Evolutionary conservation across 2,888 invertebrate genomes (phyloP), one percentile per base, ranked within the genome.

Genomic region (Epirrita christyi): DNA sequence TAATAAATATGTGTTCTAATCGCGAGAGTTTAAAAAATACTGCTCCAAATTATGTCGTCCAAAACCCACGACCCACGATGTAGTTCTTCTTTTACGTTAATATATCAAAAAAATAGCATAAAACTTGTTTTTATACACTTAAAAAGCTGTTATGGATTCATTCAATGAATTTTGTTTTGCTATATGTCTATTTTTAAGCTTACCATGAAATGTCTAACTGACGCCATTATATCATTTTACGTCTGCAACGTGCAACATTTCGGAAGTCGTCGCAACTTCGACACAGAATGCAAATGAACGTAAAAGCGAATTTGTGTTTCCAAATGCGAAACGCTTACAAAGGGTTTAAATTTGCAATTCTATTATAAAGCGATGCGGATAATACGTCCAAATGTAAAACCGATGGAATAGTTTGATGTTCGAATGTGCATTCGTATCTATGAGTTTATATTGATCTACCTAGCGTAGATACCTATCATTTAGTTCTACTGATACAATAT

Each of bases 341-440:
- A 88, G 86, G 88, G 89, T 86, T 90, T 83, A 89, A 89, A 92
- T 92, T 91, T 90, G 89, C 88, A 90, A 92, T 89, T 91, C 91
- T 85, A 88, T 88, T 82, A 87, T 88, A 86, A 80, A 84, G 80
- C 83, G 79, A 83, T 81, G 83, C 82, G 83, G 80, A 88, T 88
- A 85, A 88, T 88, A 85, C 81, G 83, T 74, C 74, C 76, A 76
- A 85, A 86, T 85, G 84, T 83, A 80, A 85, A 86, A 82, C 81
- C 81, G 75, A 78, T 78, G 75, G 80, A 75, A 81, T 82, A 81
- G 83, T 78, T 75, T 76, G 75, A 74, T 70, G 72, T 68, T 48
- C 63, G 66, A 68, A 63, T 71, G 70, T 78, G 71, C 64, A 41
- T 11, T 32, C 42, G 21, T 28, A 45, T 48, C 27, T 34, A 41